Percentiles rank a stretch among this genome's conserved stretches.
phyloP scores from a whole-genome alignment of 2,888 invertebrate species.

The Willowsia nigromaculata region DNA sequence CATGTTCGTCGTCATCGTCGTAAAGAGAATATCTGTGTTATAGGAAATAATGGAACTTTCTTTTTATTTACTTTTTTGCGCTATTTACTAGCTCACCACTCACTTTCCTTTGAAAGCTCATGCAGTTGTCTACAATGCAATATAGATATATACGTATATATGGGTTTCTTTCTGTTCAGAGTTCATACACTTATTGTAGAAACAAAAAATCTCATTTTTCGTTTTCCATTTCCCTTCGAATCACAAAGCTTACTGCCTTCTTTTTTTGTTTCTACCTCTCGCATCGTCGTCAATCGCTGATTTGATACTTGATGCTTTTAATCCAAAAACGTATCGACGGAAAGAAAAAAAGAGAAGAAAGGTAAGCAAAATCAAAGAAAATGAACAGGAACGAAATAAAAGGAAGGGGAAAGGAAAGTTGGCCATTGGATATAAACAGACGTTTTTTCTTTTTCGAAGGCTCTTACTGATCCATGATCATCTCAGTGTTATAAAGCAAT shows the following conservation, averaged over 20 bases:
- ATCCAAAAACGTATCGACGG: conserved; percentile 1
- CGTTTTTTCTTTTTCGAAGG: not conserved
- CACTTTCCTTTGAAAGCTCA: not conserved
- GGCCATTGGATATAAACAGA: conserved; percentile 9
- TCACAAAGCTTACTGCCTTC: not conserved
- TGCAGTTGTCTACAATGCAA: not conserved
- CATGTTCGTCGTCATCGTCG: not conserved
- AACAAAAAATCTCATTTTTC: conserved; percentile 39
- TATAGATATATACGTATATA: not conserved
- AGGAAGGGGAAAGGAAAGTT: not conserved
- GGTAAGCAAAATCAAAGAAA: conserved; percentile 43
- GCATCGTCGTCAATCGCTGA: not conserved
- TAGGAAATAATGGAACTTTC: conserved; percentile 16
- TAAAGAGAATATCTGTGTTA: conserved; percentile 1
- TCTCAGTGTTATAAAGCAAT: conserved; percentile 67
- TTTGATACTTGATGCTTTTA: conserved; percentile 47
- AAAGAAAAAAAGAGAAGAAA: conserved; percentile 17
- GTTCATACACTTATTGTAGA: not conserved
- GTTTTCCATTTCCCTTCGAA: not conserved
- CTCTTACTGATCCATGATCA: conserved; percentile 36
- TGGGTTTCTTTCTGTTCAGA: not conserved
- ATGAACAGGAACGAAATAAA: conserved; percentile 12
- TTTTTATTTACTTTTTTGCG: conserved; percentile 25
- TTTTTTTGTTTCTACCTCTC: conserved; percentile 19
- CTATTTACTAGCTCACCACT: not conserved